A percentile compares a stretch with the other conserved stretches of the same genome.
These are phyloP conservation scores for Scaptodrosophila lebanonensis DNA, from an alignment of 1,140 invertebrate species.

Conservation along the genomic window DNA sequence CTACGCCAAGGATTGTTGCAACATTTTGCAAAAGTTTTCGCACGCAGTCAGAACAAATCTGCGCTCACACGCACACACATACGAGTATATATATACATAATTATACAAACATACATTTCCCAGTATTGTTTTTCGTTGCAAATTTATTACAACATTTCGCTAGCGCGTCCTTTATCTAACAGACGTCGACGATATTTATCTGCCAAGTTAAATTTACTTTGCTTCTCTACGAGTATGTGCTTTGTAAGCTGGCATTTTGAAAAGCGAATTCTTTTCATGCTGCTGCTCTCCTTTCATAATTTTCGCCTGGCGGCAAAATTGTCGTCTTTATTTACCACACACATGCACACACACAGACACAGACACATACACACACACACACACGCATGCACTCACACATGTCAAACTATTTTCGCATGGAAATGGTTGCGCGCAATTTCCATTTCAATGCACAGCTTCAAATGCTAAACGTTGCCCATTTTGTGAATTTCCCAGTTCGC, in stretches of 20 bases:
- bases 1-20: background rate
- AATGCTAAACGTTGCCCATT: conserved; percentile 9
- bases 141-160: conserved; percentile 69
- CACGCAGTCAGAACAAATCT: conserved; percentile 53
- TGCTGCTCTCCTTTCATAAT: conserved; percentile 62
- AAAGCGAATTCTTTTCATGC: conserved; percentile 1
- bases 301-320: conserved; percentile 71
- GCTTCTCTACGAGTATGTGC: conserved; percentile 17
- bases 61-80: conserved; percentile 33
- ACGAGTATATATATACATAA: background rate
- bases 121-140: conserved; percentile 67
- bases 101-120: background rate
- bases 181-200: conserved; percentile 66
- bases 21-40: conserved; percentile 46
- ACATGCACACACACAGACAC: background rate
- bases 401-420: conserved; percentile 33
- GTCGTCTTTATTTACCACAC: conserved; percentile 69
- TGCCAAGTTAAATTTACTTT: conserved; percentile 70
- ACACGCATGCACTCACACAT: conserved; percentile 37
- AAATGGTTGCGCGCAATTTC: conserved; percentile 41
- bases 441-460: conserved; percentile 57
- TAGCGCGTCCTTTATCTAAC: conserved; percentile 41
- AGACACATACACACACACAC: background rate
- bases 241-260: background rate
- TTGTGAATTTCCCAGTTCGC: background rate